These are phyloP conservation scores for Muraenolepis orangiensis DNA, from an alignment of 2,797 vertebrate species.

Conservation along the genomic window DNA sequence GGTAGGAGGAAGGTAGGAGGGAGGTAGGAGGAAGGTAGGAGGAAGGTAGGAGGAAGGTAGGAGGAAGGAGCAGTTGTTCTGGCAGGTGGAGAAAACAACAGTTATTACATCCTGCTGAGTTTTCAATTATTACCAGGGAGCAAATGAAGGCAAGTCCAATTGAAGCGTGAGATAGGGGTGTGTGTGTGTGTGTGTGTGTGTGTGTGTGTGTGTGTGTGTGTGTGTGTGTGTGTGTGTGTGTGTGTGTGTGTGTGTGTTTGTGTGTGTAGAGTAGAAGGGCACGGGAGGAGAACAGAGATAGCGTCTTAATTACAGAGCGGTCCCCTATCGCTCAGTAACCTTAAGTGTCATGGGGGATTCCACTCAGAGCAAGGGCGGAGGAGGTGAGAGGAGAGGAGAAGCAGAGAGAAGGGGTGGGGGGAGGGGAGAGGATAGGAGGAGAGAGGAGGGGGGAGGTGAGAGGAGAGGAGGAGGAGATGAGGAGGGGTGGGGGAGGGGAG, in stretches of 20 bases:
- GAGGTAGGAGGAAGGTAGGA: no score
- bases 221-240: no score
- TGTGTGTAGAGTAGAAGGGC: conserved; percentile 28
- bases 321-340: conserved; percentile 59
- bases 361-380: conserved; percentile 37
- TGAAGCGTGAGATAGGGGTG: conserved; percentile 19
- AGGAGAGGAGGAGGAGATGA: neutral
- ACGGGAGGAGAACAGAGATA: conserved; percentile 42
- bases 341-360: conserved; percentile 68
- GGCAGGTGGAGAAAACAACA: conserved; percentile 32
- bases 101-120: conserved; percentile 47
- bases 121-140: conserved; percentile 55
- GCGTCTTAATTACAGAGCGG: conserved; percentile 66
- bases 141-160: conserved; percentile 48
- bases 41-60: neutral
- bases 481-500: neutral
- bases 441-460: conserved; percentile 5
- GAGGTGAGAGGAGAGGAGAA: neutral
- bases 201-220: no score
- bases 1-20: no score
- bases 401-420: neutral
- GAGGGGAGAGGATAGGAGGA: neutral
- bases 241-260: no score
- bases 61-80: neutral
- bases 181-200: neutral